phyloP scores from a whole-genome alignment of 2,797 vertebrate species.

The Esox masquinongy region DNA sequence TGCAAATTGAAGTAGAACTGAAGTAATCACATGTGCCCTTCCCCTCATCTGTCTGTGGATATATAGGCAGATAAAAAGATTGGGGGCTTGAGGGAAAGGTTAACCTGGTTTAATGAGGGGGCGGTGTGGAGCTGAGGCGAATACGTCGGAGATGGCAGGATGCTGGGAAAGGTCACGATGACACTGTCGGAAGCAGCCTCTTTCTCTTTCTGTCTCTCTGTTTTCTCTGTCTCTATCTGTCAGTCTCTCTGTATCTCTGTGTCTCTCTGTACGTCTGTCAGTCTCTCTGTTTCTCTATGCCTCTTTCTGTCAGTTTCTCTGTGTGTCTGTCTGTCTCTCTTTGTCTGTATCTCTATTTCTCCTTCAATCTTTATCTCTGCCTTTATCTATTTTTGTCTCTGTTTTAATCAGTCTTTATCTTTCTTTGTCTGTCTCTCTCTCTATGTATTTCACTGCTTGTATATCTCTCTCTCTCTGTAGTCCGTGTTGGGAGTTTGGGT shows the following conservation, averaged over 20 bases:
- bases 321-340: not conserved
- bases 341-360: not conserved
- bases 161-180: slow-evolving; percentile 36
- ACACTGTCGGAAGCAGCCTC: not conserved
- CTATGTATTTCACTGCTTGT: not conserved
- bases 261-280: not conserved
- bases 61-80: not conserved
- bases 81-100: slow-evolving; percentile 35
- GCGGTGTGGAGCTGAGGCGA: slow-evolving; percentile 14
- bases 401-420: not conserved
- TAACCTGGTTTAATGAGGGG: slow-evolving; percentile 42
- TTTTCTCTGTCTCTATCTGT: not conserved
- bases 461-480: too few species aligned
- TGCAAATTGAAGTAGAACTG: not conserved
- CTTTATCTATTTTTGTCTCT: not conserved
- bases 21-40: not conserved
- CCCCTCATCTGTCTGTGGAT: not conserved
- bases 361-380: not conserved
- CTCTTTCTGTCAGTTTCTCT: not conserved
- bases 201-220: not conserved
- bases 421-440: not conserved
- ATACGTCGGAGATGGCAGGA: slow-evolving; percentile 19
- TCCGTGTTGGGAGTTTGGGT: too few species aligned
- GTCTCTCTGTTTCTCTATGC: slow-evolving; percentile 1
- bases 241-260: not conserved